These are phyloP conservation scores for Metallyticus violacea DNA, from an alignment of 2,888 invertebrate species.

Conservation along the genomic window DNA sequence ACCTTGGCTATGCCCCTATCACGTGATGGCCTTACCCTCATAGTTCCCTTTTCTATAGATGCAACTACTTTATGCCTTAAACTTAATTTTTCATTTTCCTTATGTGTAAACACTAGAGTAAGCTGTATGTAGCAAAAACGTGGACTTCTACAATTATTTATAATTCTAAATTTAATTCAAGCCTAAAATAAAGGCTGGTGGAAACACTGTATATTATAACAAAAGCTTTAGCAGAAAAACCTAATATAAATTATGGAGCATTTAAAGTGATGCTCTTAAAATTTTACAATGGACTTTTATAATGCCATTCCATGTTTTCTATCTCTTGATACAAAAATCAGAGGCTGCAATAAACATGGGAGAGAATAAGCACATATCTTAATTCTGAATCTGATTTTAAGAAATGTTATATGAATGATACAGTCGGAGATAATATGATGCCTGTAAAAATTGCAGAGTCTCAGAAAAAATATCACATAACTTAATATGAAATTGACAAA, in stretches of 20 bases:
- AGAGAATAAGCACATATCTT: neutral
- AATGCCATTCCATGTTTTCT: no score
- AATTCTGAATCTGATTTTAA: neutral
- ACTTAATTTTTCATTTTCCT: neutral
- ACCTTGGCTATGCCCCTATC: constrained; percentile 45
- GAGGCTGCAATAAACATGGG: no score
- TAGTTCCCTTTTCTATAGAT: neutral
- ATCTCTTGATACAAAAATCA: neutral
- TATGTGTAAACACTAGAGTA: neutral
- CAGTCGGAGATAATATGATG: neutral
- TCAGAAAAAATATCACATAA: no score
- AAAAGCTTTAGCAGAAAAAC: neutral
- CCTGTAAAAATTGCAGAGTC: no score
- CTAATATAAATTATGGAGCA: neutral
- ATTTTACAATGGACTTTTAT: neutral
- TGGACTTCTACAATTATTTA: neutral
- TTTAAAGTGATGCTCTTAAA: neutral
- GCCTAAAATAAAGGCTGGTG: neutral
- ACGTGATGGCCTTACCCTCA: constrained; percentile 27
- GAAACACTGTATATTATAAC: neutral
- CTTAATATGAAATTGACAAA: no score
- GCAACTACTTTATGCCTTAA: neutral
- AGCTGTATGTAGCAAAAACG: neutral
- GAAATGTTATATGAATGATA: neutral
- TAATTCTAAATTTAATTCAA: neutral